Conservation (phyloP, 2,888 invertebrate species). For the Oscheius onirici region DNA sequence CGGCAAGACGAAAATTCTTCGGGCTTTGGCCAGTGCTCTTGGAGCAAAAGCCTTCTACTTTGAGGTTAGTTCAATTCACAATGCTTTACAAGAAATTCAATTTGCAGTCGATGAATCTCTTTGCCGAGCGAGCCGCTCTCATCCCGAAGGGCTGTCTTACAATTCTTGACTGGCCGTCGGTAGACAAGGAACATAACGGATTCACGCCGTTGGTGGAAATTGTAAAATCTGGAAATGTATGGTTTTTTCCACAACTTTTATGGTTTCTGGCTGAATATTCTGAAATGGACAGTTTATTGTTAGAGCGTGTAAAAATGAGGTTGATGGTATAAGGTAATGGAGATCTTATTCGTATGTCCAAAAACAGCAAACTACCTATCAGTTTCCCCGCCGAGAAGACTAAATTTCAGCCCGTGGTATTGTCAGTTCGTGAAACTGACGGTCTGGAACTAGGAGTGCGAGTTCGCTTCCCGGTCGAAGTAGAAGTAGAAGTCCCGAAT, state of each 20-base stretch:
- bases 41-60: constrained; percentile 36
- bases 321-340: too few species aligned
- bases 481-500: constrained; percentile 50
- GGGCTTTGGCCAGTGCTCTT: constrained; percentile 40
- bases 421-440: constrained; percentile 55
- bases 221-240: constrained; percentile 38
- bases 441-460: constrained; percentile 50
- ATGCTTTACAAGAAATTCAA: neutral
- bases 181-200: constrained; percentile 43
- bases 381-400: too few species aligned
- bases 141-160: constrained; percentile 21
- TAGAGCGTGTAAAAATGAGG: too few species aligned
- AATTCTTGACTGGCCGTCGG: constrained; percentile 40
- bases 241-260: too few species aligned
- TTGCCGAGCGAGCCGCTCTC: constrained; percentile 29
- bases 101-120: constrained; percentile 33
- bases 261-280: too few species aligned
- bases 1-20: constrained; percentile 60
- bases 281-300: too few species aligned
- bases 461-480: constrained; percentile 60
- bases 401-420: constrained; percentile 40
- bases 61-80: constrained; percentile 6
- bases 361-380: too few species aligned
- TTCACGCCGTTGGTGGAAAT: constrained; percentile 27
- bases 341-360: too few species aligned